These are phyloP conservation scores for Lepus americanus DNA, from an alignment of 2,113 vertebrate genomes.

Conservation along the genomic window DNA sequence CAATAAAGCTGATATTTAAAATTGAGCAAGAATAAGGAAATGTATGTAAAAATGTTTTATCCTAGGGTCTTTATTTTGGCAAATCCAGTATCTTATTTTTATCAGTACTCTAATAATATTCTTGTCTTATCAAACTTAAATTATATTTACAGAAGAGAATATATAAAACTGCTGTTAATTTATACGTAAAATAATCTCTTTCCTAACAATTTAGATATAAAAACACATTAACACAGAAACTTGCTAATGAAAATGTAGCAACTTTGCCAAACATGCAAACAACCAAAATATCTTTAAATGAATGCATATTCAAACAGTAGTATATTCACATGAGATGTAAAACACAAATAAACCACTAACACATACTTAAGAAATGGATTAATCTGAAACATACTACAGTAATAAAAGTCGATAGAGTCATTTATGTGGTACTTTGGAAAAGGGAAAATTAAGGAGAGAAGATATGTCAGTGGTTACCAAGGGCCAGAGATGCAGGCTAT, in stretches of 20 bases:
- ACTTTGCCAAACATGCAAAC: not conserved
- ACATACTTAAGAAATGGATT: not conserved
- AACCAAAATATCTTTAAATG: not conserved
- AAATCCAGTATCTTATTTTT: slow-evolving; percentile 21
- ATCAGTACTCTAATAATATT: not conserved
- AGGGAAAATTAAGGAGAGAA: not conserved
- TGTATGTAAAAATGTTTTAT: not conserved
- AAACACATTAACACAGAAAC: not conserved
- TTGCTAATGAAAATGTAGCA: not conserved
- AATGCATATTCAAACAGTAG: not conserved
- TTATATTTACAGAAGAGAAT: not conserved
- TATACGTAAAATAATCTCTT: not conserved
- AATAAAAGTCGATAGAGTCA: not conserved
- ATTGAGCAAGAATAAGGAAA: not conserved
- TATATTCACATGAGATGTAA: not conserved
- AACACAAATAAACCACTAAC: not conserved
- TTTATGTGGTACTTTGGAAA: not conserved
- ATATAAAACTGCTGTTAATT: not conserved
- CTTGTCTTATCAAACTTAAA: not conserved
- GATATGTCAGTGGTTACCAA: not conserved
- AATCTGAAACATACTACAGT: not conserved
- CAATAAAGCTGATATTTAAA: not conserved
- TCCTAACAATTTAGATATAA: not conserved
- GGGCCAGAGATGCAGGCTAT: not conserved
- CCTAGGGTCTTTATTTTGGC: not conserved